A percentile compares a stretch with the other conserved stretches of the same genome.
Evolutionary conservation across 2,113 vertebrate genomes (phyloP).

Genomic region (Eonycteris spelaea): DNA sequence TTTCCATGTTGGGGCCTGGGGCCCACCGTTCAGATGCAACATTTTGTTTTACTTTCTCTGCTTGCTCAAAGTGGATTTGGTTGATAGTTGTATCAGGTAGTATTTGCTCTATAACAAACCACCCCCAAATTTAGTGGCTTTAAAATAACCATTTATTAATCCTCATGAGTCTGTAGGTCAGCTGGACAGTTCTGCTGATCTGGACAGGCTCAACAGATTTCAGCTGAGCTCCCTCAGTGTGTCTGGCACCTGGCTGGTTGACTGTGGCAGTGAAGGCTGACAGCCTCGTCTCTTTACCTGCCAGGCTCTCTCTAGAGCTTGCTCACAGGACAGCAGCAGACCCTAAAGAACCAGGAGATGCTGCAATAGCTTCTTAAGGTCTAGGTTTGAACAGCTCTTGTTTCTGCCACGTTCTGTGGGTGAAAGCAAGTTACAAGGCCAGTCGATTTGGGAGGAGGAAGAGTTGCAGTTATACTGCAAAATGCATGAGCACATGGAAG

Average conservation of each 20-base stretch:
- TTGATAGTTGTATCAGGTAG: background rate
- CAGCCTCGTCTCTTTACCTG: background rate
- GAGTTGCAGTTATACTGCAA: background rate
- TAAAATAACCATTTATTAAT: background rate
- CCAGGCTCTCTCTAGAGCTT: background rate
- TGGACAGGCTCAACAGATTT: background rate
- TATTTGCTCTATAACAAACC: background rate
- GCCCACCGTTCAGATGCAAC: background rate
- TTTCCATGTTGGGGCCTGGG: background rate
- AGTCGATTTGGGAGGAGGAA: background rate
- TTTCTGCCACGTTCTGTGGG: background rate
- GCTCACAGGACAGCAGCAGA: background rate
- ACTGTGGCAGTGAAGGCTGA: background rate
- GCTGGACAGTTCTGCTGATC: background rate
- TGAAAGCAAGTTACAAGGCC: background rate
- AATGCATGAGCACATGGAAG: background rate
- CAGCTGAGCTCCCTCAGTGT: background rate
- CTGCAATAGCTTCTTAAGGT: background rate
- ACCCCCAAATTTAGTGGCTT: background rate
- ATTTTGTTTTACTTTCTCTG: constrained; percentile 6
- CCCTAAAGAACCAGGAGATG: background rate
- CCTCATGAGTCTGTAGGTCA: background rate
- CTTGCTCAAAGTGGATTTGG: background rate
- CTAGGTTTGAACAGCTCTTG: background rate
- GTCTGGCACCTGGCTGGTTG: background rate